phyloP scores from a whole-genome alignment of 2,888 invertebrate genomes.

The Latrodectus elegans region DNA sequence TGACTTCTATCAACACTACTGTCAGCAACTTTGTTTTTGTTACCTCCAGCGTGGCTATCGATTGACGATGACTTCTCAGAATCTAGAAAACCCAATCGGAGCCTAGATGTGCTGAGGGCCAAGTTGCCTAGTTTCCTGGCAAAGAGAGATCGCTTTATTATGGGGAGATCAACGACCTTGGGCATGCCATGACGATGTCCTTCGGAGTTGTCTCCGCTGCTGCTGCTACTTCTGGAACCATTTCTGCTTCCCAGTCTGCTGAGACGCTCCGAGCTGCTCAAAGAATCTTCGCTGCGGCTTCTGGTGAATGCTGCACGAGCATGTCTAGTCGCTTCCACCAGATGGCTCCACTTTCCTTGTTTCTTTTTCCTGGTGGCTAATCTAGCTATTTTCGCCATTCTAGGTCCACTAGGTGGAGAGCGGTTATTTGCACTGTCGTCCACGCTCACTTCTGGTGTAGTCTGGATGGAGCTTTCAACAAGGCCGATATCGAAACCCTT shows the following conservation, averaged over 20 bases:
- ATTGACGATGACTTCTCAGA: slow-evolving; percentile 21
- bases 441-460: slow-evolving; percentile 66
- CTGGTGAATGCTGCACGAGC: slow-evolving; percentile 58
- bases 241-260: slow-evolving; percentile 41
- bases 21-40: slow-evolving; percentile 40
- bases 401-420: slow-evolving; percentile 74
- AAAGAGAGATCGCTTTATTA: slow-evolving; percentile 59
- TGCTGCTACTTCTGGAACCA: slow-evolving; percentile 48
- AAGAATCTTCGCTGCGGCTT: slow-evolving; percentile 66
- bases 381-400: slow-evolving; percentile 73
- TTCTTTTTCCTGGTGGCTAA: slow-evolving; percentile 73
- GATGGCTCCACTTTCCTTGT: slow-evolving; percentile 67
- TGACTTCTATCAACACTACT: slow-evolving; percentile 34
- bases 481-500: slow-evolving; percentile 87
- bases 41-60: slow-evolving; percentile 22
- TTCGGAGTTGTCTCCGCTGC: not conserved
- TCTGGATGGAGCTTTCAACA: slow-evolving; percentile 70
- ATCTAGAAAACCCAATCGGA: slow-evolving; percentile 64
- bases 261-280: slow-evolving; percentile 51
- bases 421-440: slow-evolving; percentile 51
- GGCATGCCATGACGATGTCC: not conserved
- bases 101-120: slow-evolving; percentile 59
- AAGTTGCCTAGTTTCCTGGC: slow-evolving; percentile 61
- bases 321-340: slow-evolving; percentile 70
- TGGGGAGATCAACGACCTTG: slow-evolving; percentile 32